A percentile compares a stretch with the other conserved stretches of the same genome.
phyloP scores from a whole-genome alignment of 2,113 vertebrate genomes.

The Toxotes jaculatrix region DNA sequence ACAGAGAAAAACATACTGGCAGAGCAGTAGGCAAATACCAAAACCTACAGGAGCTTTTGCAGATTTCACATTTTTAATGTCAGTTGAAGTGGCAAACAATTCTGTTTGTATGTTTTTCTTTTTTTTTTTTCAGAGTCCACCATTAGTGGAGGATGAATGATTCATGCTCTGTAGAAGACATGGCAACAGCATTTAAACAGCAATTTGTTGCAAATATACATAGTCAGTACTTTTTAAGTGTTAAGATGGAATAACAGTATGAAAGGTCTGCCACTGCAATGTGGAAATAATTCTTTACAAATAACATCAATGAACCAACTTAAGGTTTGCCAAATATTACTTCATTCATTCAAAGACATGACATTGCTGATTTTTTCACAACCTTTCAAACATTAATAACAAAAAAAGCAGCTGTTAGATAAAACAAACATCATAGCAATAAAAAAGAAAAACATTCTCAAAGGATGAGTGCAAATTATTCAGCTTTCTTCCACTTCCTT shows the following conservation, averaged over 20 bases:
- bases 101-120: slow-evolving; percentile 26
- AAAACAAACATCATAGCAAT: slow-evolving; percentile 37
- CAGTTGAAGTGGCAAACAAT: slow-evolving; percentile 38
- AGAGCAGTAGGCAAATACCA: slow-evolving; percentile 62
- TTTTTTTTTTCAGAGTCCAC: slow-evolving; percentile 21
- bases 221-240: slow-evolving; percentile 48
- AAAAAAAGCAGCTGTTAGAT: slow-evolving; percentile 56
- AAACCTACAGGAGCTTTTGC: slow-evolving; percentile 47
- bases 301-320: slow-evolving; percentile 13
- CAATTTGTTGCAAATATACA: slow-evolving; percentile 41
- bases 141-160: slow-evolving; percentile 38
- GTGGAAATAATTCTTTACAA: slow-evolving; percentile 29
- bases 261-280: slow-evolving; percentile 3
- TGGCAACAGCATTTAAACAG: slow-evolving; percentile 58
- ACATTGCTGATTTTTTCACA: neutral
- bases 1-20: slow-evolving; percentile 47
- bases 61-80: slow-evolving; percentile 59
- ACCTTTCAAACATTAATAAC: slow-evolving; percentile 22
- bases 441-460: slow-evolving; percentile 46
- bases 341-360: slow-evolving; percentile 6
- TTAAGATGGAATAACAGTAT: slow-evolving; percentile 30
- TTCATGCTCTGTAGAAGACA: slow-evolving; percentile 56
- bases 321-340: slow-evolving; percentile 3
- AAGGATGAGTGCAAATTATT: slow-evolving; percentile 70
- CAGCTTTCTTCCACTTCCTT: neutral